phyloP scores from a whole-genome alignment of 1,140 invertebrate species.

The Solenopsis invicta region DNA sequence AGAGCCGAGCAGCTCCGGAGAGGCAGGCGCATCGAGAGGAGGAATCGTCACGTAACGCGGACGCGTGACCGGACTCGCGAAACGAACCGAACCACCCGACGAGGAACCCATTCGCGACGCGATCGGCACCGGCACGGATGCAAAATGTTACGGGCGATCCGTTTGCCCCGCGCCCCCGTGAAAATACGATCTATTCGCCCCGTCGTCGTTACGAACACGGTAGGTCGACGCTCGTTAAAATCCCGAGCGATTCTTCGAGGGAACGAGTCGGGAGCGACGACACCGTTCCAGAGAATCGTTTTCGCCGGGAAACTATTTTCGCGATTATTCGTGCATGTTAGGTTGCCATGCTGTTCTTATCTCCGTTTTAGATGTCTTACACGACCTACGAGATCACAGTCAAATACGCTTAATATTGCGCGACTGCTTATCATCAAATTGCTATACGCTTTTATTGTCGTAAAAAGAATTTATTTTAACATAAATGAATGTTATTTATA shows the following conservation, averaged over 20 bases:
- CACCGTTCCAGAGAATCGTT: constrained; percentile 18
- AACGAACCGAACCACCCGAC: constrained; percentile 26
- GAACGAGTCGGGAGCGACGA: constrained; percentile 23
- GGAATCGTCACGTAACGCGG: constrained; percentile 61
- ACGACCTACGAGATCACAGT: neutral
- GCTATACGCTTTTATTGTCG: neutral
- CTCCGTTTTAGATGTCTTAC: constrained; percentile 12
- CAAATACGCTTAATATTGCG: neutral
- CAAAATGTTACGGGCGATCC: constrained; percentile 60
- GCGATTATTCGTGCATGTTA: constrained; percentile 47
- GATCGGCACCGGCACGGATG: constrained; percentile 59
- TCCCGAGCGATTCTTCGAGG: constrained; percentile 16
- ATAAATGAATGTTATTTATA: constrained; percentile 3
- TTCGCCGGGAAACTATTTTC: constrained; percentile 22
- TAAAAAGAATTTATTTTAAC: neutral
- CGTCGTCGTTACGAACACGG: constrained; percentile 38
- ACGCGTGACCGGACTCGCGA: constrained; percentile 62
- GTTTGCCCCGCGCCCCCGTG: neutral
- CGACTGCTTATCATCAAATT: neutral
- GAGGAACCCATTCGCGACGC: constrained; percentile 45
- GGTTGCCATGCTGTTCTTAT: neutral
- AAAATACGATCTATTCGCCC: constrained; percentile 34
- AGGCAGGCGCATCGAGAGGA: constrained; percentile 8
- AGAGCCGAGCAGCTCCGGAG: constrained; percentile 6
- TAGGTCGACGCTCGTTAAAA: constrained; percentile 54